These are phyloP conservation scores for Barbus barbus DNA, from an alignment of 2,113 vertebrate genomes.

Conservation along the genomic window DNA sequence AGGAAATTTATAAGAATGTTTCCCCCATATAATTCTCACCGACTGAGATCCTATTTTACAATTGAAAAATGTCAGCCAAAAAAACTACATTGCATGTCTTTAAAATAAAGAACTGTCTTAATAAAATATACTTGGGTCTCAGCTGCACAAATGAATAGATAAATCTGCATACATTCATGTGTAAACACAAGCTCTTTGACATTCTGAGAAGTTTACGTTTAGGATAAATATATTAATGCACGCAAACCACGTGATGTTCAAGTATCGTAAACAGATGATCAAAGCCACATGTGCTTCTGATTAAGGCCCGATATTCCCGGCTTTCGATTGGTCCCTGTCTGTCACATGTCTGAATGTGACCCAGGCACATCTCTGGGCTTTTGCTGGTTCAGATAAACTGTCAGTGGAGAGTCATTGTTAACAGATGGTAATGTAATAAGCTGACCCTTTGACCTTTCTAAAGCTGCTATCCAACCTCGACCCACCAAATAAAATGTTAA, in stretches of 20 bases:
- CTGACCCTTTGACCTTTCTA: conserved; percentile 70
- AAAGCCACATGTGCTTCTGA: conserved; percentile 67
- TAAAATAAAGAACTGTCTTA: background rate
- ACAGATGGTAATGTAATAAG: conserved; percentile 80
- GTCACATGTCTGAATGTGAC: conserved; percentile 54
- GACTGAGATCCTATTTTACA: background rate
- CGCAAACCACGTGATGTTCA: background rate
- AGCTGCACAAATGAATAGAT: background rate
- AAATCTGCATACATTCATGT: background rate
- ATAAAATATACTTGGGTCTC: background rate
- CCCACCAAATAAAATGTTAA: conserved; percentile 78
- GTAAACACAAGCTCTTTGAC: background rate
- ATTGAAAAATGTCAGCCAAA: background rate
- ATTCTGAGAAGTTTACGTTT: background rate
- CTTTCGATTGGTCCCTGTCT: conserved; percentile 51
- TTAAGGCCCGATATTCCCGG: conserved; percentile 51
- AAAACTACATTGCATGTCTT: background rate
- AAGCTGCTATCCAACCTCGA: conserved; percentile 67
- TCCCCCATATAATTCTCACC: background rate
- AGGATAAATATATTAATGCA: background rate
- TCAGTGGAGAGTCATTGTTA: conserved; percentile 71
- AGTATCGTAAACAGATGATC: conserved; percentile 6
- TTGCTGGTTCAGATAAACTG: conserved; percentile 65
- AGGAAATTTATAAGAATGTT: background rate
- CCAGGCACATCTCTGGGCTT: conserved; percentile 3